Conservation (phyloP, 2,888 invertebrate genomes). For the Agrilus cyanescens region DNA sequence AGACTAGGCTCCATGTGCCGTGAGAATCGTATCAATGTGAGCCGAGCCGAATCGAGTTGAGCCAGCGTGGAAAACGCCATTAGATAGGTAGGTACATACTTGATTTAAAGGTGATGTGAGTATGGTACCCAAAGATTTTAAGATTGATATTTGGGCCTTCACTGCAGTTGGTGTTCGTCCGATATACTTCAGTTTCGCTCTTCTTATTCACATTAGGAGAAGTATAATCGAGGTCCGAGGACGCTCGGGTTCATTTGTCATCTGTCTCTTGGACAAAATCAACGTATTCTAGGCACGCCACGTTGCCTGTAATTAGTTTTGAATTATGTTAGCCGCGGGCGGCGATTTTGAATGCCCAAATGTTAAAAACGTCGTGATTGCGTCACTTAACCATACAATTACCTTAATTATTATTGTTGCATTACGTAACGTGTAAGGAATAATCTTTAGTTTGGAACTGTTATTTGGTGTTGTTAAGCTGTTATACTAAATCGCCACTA, state of each 20-base stretch:
- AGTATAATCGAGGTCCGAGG: neutral
- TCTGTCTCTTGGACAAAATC: constrained; percentile 31
- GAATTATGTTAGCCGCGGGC: constrained; percentile 22
- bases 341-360: constrained; percentile 21
- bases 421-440: constrained; percentile 24
- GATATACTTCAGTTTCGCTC: too few species aligned
- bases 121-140: too few species aligned
- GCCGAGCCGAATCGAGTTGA: too few species aligned
- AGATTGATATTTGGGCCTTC: too few species aligned
- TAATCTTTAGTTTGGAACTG: constrained; percentile 10
- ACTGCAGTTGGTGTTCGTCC: too few species aligned
- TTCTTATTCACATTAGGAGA: too few species aligned
- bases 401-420: constrained; percentile 24
- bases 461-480: neutral
- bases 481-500: too few species aligned
- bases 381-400: constrained; percentile 25
- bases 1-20: too few species aligned
- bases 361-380: constrained; percentile 20
- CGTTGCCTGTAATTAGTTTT: constrained; percentile 32
- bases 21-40: too few species aligned
- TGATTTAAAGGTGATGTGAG: too few species aligned
- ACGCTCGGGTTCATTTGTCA: constrained; percentile 29
- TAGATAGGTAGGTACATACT: too few species aligned
- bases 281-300: constrained; percentile 28
- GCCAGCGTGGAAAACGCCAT: too few species aligned